These are phyloP conservation scores for Clarias macrocephalus DNA, from an alignment of 2,113 vertebrate species.

Conservation along the genomic window DNA sequence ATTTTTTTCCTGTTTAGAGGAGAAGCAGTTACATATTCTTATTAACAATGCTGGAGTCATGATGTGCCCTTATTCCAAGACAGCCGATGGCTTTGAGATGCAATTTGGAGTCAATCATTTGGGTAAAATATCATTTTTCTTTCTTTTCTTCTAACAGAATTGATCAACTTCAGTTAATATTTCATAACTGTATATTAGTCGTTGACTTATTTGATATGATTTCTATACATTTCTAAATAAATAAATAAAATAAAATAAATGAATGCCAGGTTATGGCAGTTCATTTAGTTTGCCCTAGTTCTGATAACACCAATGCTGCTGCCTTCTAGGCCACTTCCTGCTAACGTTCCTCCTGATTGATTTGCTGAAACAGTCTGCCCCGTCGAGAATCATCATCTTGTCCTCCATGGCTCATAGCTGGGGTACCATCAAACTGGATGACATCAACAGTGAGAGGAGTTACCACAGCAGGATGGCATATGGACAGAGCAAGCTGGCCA, in stretches of 20 bases:
- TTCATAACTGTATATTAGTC: neutral
- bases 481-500: conserved; percentile 65
- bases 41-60: conserved; percentile 66
- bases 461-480: conserved; percentile 59
- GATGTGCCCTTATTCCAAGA: conserved; percentile 66
- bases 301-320: neutral
- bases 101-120: conserved; percentile 67
- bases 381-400: conserved; percentile 62
- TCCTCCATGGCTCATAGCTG: conserved; percentile 61
- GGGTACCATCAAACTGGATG: conserved; percentile 60
- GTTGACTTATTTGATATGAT: neutral
- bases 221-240: neutral
- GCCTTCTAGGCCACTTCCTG: conserved; percentile 61
- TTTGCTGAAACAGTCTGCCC: conserved; percentile 59
- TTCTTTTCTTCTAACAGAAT: neutral
- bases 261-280: neutral
- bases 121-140: conserved; percentile 49
- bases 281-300: neutral
- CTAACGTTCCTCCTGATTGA: conserved; percentile 60
- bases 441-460: conserved; percentile 62
- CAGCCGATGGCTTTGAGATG: conserved; percentile 64
- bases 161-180: neutral
- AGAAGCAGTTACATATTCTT: conserved; percentile 58
- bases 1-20: conserved; percentile 48
- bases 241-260: neutral